A percentile compares a stretch with the other conserved stretches of the same genome.
Conservation (phyloP, 2,113 vertebrate species). For the Pelecanoides urinatrix region DNA sequence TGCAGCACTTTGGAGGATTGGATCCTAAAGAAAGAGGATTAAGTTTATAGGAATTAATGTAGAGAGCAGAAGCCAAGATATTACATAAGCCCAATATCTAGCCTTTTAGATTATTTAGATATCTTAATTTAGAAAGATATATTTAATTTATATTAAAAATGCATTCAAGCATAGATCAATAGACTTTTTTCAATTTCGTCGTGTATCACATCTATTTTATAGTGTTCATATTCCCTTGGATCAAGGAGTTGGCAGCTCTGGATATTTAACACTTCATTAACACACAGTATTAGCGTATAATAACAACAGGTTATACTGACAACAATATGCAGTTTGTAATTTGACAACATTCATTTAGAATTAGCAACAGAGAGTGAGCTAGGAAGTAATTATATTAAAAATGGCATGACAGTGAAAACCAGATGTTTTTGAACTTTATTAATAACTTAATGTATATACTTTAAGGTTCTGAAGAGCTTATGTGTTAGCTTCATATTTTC, state of each 20-base stretch:
- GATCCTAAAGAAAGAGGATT: neutral
- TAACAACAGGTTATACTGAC: neutral
- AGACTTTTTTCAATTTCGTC: neutral
- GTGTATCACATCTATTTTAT: neutral
- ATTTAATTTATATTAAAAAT: slow-evolving; percentile 5
- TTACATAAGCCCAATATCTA: neutral
- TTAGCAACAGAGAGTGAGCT: neutral
- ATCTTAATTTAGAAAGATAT: neutral
- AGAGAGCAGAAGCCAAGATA: neutral
- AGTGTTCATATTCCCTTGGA: neutral
- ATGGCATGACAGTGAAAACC: neutral
- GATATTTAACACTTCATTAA: slow-evolving; percentile 44
- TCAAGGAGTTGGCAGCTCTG: neutral
- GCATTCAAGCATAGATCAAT: neutral
- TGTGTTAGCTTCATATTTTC: neutral
- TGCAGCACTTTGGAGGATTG: neutral
- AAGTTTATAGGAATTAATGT: neutral
- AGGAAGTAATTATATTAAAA: neutral
- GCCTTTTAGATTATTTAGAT: neutral
- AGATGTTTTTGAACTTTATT: neutral
- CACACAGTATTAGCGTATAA: neutral
- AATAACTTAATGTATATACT: neutral
- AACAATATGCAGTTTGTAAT: neutral
- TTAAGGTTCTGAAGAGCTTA: neutral
- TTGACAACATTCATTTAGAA: slow-evolving; percentile 10